A percentile compares a stretch with the other conserved stretches of the same genome.
Evolutionary conservation across 2,113 vertebrate genomes (phyloP).

Genomic region (Emydura subglobosa): DNA sequence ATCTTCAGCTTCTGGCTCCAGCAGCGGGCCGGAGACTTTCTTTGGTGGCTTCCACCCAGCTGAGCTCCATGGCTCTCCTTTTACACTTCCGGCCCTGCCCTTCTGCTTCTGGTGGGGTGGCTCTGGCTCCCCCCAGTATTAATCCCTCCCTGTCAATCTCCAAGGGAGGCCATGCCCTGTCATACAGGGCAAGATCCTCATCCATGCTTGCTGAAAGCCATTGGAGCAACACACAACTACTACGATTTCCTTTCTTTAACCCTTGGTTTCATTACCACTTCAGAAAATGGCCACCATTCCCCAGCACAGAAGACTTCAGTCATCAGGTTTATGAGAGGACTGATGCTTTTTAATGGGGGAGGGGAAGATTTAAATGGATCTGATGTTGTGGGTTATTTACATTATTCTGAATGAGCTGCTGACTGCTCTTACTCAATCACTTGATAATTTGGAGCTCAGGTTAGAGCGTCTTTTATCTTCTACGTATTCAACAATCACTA

Average conservation of each 20-base stretch:
- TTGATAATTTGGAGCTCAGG: not conserved
- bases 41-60: too few relatives aligned
- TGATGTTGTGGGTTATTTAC: not conserved
- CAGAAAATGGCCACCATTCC: not conserved
- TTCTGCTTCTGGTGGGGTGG: too few relatives aligned
- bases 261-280: accelerated
- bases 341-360: too few relatives aligned
- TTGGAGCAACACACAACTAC: not conserved
- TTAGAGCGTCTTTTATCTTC: conserved; percentile 29
- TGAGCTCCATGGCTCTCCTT: too few relatives aligned
- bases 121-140: too few relatives aligned
- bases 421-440: not conserved
- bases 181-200: not conserved
- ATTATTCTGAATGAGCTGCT: conserved; percentile 6
- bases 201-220: not conserved
- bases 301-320: not conserved
- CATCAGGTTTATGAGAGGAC: not conserved
- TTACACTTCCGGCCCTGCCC: too few relatives aligned
- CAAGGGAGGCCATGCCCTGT: too few relatives aligned
- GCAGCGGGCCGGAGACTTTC: too few relatives aligned
- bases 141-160: too few relatives aligned
- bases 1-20: too few relatives aligned
- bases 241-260: not conserved
- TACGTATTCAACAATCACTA: conserved; percentile 8
- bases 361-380: too few relatives aligned